phyloP scores from a whole-genome alignment of 2,888 invertebrate species.

The Ormyrus pomaceus region DNA sequence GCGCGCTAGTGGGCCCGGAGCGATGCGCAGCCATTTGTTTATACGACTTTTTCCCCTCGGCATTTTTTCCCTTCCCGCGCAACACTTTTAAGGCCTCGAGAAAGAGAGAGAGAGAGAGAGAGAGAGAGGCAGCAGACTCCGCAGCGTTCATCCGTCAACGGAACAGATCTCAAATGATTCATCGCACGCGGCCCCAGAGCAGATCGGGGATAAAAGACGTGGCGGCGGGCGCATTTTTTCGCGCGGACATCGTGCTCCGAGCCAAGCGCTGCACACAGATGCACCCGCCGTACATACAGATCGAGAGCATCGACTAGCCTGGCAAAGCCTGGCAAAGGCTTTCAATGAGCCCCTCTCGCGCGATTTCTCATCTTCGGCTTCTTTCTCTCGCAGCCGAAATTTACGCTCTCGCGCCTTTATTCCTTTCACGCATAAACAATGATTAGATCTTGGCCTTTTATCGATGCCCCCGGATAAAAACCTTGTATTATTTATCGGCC shows the following conservation, averaged over 20 bases:
- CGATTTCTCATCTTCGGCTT: background rate
- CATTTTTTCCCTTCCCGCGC: constrained; percentile 9
- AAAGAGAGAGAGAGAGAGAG: background rate
- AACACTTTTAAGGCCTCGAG: constrained; percentile 27
- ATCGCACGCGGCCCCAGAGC: constrained; percentile 23
- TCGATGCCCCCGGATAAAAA: too few relatives aligned
- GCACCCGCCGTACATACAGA: constrained; percentile 29
- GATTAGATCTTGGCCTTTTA: background rate
- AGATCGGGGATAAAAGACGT: constrained; percentile 51
- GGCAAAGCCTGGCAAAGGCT: background rate
- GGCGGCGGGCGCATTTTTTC: constrained; percentile 29
- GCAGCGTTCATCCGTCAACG: constrained; percentile 52
- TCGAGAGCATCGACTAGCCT: constrained; percentile 37
- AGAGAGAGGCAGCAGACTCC: background rate
- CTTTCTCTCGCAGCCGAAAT: too few relatives aligned
- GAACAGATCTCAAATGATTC: constrained; percentile 47
- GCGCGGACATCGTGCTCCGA: constrained; percentile 37
- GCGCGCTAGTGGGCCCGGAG: constrained; percentile 2
- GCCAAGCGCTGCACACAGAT: constrained; percentile 26
- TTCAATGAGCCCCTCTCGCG: constrained; percentile 24
- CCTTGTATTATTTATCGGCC: too few relatives aligned
- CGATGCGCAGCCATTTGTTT: constrained; percentile 45
- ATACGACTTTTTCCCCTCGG: constrained; percentile 30
- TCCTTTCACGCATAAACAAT: background rate
- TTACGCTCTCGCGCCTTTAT: background rate